Evolutionary conservation across 2,113 vertebrate genomes (phyloP).

Genomic region (Eurypyga helias): DNA sequence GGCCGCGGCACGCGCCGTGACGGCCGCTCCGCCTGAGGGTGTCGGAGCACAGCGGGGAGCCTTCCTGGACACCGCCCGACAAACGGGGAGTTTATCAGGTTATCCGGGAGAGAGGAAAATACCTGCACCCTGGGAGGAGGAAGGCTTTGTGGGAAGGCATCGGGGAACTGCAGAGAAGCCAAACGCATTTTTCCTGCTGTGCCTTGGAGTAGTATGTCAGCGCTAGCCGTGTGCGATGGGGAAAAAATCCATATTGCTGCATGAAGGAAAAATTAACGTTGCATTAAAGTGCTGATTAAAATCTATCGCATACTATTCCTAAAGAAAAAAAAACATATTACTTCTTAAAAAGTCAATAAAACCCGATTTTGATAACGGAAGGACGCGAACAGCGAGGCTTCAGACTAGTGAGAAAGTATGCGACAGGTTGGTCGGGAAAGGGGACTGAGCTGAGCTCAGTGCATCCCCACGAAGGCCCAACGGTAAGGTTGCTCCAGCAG

Average conservation of each 20-base stretch:
- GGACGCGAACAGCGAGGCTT: neutral
- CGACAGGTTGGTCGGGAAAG: neutral
- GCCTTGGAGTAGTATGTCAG: neutral
- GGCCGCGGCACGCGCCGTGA: neutral
- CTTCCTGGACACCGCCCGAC: neutral
- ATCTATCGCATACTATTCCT: neutral
- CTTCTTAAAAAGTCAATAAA: neutral
- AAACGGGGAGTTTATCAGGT: accelerated
- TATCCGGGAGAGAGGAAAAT: neutral
- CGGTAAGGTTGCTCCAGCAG: neutral
- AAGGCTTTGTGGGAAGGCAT: neutral
- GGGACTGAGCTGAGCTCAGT: accelerated
- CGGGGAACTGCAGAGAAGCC: neutral
- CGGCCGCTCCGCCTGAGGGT: neutral
- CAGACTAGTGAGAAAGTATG: neutral
- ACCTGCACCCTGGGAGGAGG: no score
- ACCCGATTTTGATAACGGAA: accelerated
- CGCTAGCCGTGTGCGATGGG: accelerated
- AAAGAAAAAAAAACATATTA: neutral
- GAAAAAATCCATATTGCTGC: neutral
- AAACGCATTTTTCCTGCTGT: neutral
- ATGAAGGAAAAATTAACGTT: neutral
- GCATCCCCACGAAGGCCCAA: no score
- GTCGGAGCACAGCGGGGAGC: accelerated
- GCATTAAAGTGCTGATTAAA: neutral